phyloP scores from a whole-genome alignment of 1,140 invertebrate genomes.

The Ladona fulva region DNA sequence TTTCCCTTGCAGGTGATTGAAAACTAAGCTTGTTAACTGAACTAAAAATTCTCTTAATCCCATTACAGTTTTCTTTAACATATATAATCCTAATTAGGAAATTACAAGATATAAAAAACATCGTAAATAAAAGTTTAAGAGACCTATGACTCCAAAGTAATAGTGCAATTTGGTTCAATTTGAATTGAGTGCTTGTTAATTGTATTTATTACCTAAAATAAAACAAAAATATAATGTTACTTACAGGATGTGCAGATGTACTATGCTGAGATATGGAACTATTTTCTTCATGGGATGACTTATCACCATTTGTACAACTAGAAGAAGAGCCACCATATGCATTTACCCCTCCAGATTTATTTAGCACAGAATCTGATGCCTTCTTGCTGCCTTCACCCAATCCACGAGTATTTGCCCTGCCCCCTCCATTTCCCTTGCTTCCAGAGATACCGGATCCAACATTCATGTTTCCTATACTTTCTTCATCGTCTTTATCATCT shows the following conservation, averaged over 20 bases:
- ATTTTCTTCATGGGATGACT: background rate
- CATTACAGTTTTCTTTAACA: too few species aligned
- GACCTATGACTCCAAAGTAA: too few species aligned
- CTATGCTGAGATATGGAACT: background rate
- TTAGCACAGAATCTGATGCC: background rate
- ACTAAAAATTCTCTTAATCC: too few species aligned
- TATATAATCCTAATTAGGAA: too few species aligned
- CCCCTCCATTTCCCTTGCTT: background rate
- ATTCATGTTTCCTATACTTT: conserved; percentile 31
- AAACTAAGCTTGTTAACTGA: too few species aligned
- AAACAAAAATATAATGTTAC: too few species aligned
- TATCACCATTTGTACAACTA: background rate
- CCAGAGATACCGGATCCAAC: conserved; percentile 13
- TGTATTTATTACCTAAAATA: background rate
- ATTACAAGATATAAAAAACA: too few species aligned
- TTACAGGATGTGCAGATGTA: background rate
- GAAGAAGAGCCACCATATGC: background rate
- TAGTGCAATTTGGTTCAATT: background rate
- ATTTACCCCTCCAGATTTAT: background rate
- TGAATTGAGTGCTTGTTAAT: background rate
- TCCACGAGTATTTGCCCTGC: background rate
- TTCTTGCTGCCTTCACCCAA: background rate
- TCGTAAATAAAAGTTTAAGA: too few species aligned
- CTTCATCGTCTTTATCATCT: conserved; percentile 48
- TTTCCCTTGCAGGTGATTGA: too few species aligned